These are phyloP conservation scores for Anagyrus pseudococci DNA, from an alignment of 2,888 invertebrate species.

Conservation along the genomic window DNA sequence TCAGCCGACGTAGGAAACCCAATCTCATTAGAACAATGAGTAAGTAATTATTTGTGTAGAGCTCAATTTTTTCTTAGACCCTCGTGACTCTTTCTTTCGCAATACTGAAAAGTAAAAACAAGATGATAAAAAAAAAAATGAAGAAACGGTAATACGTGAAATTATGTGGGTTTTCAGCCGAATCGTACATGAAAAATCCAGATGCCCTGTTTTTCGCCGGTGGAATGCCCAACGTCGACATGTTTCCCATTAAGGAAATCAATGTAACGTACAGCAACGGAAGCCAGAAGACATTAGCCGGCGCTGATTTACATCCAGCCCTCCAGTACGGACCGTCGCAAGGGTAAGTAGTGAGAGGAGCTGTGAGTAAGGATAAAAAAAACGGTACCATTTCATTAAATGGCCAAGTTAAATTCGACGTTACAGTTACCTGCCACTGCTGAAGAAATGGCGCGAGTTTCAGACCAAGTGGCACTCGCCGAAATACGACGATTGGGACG, in stretches of 20 bases:
- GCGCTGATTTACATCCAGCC: slow-evolving; percentile 68
- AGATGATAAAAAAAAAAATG: too few relatives aligned
- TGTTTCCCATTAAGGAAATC: slow-evolving; percentile 72
- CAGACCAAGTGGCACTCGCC: slow-evolving; percentile 71
- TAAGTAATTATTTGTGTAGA: slow-evolving; percentile 29
- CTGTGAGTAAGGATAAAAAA: too few relatives aligned
- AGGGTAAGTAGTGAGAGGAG: slow-evolving; percentile 64
- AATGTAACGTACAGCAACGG: slow-evolving; percentile 67
- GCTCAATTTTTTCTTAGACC: too few relatives aligned
- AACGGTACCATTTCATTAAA: too few relatives aligned
- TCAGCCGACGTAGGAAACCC: slow-evolving; percentile 58
- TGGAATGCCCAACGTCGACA: slow-evolving; percentile 74
- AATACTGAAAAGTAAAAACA: not conserved
- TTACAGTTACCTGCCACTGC: slow-evolving; percentile 66
- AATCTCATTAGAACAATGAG: slow-evolving; percentile 49
- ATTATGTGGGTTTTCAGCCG: slow-evolving; percentile 31
- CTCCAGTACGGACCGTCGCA: slow-evolving; percentile 78
- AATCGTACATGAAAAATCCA: slow-evolving; percentile 58
- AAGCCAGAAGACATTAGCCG: slow-evolving; percentile 63
- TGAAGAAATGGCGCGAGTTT: slow-evolving; percentile 69
- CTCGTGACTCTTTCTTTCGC: not conserved
- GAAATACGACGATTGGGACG: slow-evolving; percentile 66
- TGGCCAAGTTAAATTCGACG: too few relatives aligned
- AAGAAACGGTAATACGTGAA: not conserved
- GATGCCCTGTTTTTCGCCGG: slow-evolving; percentile 69